These are phyloP conservation scores for Drosophila novamexicana DNA, from an alignment of 1,140 invertebrate species.

Conservation along the genomic window DNA sequence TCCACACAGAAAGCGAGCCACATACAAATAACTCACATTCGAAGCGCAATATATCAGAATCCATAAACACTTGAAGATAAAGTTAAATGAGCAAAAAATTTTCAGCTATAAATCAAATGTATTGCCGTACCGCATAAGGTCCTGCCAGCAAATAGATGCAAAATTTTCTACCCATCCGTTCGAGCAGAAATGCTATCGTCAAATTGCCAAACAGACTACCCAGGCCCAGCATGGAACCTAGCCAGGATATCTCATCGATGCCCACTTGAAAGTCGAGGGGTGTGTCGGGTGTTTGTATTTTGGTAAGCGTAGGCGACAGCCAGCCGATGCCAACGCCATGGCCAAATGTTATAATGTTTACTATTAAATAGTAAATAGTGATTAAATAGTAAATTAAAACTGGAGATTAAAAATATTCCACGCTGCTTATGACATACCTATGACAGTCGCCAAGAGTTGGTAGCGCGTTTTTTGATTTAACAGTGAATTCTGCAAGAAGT, in stretches of 20 bases:
- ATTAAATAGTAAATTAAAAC: background rate
- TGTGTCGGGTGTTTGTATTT: slow-evolving; percentile 55
- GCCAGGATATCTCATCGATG: slow-evolving; percentile 77
- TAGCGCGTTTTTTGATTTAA: slow-evolving; percentile 49
- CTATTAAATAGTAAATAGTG: slow-evolving; percentile 42
- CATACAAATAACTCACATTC: slow-evolving; percentile 74
- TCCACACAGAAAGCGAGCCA: slow-evolving; percentile 84
- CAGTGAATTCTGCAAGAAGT: slow-evolving; percentile 39
- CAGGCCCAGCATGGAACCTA: slow-evolving; percentile 78
- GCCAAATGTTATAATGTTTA: slow-evolving; percentile 84
- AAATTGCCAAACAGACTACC: slow-evolving; percentile 76
- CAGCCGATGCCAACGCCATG: slow-evolving; percentile 85
- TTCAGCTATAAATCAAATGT: background rate
- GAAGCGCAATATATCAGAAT: slow-evolving; percentile 81
- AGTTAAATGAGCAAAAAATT: background rate
- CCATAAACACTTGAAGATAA: slow-evolving; percentile 61
- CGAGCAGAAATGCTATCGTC: slow-evolving; percentile 73
- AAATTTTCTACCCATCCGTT: slow-evolving; percentile 84
- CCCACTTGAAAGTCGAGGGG: slow-evolving; percentile 66
- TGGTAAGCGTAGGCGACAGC: slow-evolving; percentile 82
- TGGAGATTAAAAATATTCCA: background rate
- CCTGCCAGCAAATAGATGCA: slow-evolving; percentile 79
- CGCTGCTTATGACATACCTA: slow-evolving; percentile 43
- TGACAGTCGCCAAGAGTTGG: slow-evolving; percentile 67
- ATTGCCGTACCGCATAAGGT: slow-evolving; percentile 74